Evolutionary conservation across 2,888 invertebrate species (phyloP), one percentile per base, ranked within the genome.

Genomic region (Parapristionchus giblindavisi): DNA sequence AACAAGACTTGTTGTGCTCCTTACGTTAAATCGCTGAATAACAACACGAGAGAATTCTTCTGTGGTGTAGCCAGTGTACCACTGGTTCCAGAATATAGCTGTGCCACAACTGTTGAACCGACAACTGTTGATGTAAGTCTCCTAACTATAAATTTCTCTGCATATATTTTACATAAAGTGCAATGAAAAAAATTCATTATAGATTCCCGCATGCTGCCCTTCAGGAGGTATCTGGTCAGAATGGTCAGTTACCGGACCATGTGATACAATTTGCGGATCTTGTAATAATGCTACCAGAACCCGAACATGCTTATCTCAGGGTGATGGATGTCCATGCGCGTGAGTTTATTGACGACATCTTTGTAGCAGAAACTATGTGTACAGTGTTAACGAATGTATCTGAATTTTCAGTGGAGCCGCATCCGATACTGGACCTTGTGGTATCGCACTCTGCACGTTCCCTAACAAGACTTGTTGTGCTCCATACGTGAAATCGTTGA

Each of bases 171-270:
- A n/a, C n/a, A n/a, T n/a, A n/a, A n/a, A n/a, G n/a, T n/a, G n/a
- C n/a, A n/a, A n/a, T n/a, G 56, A 56, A 56, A 56, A 8, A 56
- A 56, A 8, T 24, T 56, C 56, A 56, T 27, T 24, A 56, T n/a
- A 56, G 14, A 8, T 56, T 11, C 27, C n/a, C n/a, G n/a, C 43
- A 17, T 80, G 80, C 32, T 80, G 80, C 48, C 76, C 77, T 5
- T 43, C 76, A 27, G 80, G 79, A 34, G 81, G 81, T 21, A 76
- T 78, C 48, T 81, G 81, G 81, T 79, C 79, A n/a, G 80, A 81
- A 71, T 81, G 81, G 81, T 66, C 79, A 1, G 52, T 29, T 17
- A 78, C 77, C 34, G 76, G 77, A 6, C 51, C 75, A 1, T 80
- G 80, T 56, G 70, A 77, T 0, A 78, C 77, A 14, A 65, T 71